These are phyloP conservation scores for Dolomedes plantarius DNA, from an alignment of 2,888 invertebrate species.

Conservation along the genomic window DNA sequence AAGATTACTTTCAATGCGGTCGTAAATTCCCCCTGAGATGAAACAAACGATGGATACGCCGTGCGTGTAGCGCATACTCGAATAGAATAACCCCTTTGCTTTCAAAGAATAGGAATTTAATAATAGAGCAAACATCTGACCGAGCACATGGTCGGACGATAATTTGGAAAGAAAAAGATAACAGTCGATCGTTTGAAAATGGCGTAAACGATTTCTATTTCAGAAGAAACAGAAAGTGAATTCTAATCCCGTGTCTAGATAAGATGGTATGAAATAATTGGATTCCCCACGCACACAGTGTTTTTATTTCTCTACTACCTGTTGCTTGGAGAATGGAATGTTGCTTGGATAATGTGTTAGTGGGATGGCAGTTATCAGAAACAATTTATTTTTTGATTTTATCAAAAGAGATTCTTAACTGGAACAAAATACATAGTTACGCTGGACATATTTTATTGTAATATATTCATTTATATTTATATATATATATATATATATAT, in stretches of 20 bases:
- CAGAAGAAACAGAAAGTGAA: background rate
- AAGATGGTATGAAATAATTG: background rate
- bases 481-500: too few relatives aligned
- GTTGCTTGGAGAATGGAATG: background rate
- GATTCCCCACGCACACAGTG: background rate
- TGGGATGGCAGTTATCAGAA: background rate
- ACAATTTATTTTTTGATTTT: too few relatives aligned
- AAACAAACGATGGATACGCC: slow-evolving; percentile 10
- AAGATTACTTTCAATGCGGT: slow-evolving; percentile 28
- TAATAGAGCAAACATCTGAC: background rate
- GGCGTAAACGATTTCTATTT: background rate
- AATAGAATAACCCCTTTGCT: background rate
- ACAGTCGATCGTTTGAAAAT: background rate
- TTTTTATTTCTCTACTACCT: background rate
- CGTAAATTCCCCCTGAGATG: slow-evolving; percentile 28
- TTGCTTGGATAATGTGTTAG: background rate
- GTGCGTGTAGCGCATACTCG: slow-evolving; percentile 27
- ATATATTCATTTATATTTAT: too few relatives aligned
- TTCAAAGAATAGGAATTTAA: background rate
- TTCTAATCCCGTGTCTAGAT: background rate
- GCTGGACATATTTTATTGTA: too few relatives aligned
- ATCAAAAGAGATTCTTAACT: too few relatives aligned
- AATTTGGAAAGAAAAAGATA: background rate
- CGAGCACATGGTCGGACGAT: background rate
- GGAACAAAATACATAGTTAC: too few relatives aligned